phyloP scores from a whole-genome alignment of 2,113 vertebrate species.

The Menidia beryllina region DNA sequence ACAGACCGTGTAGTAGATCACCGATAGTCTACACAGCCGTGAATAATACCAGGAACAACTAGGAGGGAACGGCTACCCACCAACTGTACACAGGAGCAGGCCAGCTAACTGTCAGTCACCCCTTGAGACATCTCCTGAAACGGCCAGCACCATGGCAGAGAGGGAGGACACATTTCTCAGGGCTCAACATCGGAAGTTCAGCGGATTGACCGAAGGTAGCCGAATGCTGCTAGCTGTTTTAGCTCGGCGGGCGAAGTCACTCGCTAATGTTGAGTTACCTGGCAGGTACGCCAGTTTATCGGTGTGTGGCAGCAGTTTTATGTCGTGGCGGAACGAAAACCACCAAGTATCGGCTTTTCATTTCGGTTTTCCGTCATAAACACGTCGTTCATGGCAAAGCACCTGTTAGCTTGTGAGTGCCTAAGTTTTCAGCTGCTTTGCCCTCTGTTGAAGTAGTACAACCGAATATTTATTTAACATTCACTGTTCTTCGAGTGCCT shows the following conservation, averaged over 20 bases:
- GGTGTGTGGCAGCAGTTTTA: not conserved
- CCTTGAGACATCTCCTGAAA: not conserved
- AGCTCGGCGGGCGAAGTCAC: slow-evolving; percentile 16
- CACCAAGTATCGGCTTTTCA: not conserved
- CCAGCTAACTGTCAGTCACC: not conserved
- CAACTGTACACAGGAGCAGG: not conserved
- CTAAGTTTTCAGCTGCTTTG: not conserved
- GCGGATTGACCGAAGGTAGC: slow-evolving; percentile 81
- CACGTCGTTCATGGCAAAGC: not conserved
- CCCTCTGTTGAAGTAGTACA: not conserved
- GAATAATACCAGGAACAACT: slow-evolving; percentile 7
- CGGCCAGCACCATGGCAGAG: slow-evolving; percentile 61
- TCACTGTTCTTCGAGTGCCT: too few species aligned
- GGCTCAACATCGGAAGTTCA: slow-evolving; percentile 74
- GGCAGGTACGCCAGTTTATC: slow-evolving; percentile 7
- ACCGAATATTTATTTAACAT: not conserved
- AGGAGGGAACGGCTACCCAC: slow-evolving; percentile 1
- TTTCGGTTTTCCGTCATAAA: not conserved
- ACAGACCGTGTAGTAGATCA: slow-evolving; percentile 57
- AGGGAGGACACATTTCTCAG: slow-evolving; percentile 73
- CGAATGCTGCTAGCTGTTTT: slow-evolving; percentile 21
- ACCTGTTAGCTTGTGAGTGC: not conserved
- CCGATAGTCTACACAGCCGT: slow-evolving; percentile 25
- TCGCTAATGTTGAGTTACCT: slow-evolving; percentile 1
- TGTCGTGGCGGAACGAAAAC: not conserved